Percentiles rank a stretch among this genome's conserved stretches.
These are phyloP conservation scores for Drosophila pectinifera DNA, from an alignment of 1,140 invertebrate genomes.

Conservation along the genomic window DNA sequence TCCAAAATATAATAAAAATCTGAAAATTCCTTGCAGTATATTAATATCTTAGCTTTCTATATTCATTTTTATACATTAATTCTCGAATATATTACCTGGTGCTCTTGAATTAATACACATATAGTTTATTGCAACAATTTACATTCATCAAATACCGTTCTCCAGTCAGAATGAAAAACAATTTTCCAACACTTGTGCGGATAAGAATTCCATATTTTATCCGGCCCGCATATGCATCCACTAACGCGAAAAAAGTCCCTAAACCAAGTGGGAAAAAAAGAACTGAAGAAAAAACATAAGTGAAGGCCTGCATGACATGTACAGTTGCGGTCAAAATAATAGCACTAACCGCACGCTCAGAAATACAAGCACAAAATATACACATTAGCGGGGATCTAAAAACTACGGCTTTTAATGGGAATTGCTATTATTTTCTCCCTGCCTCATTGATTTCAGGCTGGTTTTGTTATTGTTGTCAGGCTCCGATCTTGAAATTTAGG, in stretches of 20 bases:
- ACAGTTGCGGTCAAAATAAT: not conserved
- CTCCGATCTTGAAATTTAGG: not conserved
- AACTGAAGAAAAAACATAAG: conserved; percentile 22
- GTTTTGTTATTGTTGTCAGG: not conserved
- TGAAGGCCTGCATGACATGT: conserved; percentile 40
- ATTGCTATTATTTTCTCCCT: not conserved
- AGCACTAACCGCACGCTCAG: not conserved
- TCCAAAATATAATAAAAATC: too few species aligned
- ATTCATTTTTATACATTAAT: not conserved
- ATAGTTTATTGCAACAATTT: not conserved
- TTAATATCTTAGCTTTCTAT: too few species aligned
- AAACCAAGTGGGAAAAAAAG: conserved; percentile 1
- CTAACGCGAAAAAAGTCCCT: conserved; percentile 11
- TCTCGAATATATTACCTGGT: not conserved
- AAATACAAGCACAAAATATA: too few species aligned
- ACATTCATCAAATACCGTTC: not conserved
- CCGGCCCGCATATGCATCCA: not conserved
- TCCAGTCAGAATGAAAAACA: not conserved
- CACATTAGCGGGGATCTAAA: too few species aligned
- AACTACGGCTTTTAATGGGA: not conserved
- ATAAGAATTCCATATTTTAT: conserved; percentile 39
- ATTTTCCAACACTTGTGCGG: conserved; percentile 34
- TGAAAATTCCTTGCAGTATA: too few species aligned
- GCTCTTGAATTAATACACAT: not conserved
- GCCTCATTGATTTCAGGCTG: not conserved